Conservation (phyloP, 2,797 vertebrate genomes). For the Helicolenus hilgendorfi region DNA sequence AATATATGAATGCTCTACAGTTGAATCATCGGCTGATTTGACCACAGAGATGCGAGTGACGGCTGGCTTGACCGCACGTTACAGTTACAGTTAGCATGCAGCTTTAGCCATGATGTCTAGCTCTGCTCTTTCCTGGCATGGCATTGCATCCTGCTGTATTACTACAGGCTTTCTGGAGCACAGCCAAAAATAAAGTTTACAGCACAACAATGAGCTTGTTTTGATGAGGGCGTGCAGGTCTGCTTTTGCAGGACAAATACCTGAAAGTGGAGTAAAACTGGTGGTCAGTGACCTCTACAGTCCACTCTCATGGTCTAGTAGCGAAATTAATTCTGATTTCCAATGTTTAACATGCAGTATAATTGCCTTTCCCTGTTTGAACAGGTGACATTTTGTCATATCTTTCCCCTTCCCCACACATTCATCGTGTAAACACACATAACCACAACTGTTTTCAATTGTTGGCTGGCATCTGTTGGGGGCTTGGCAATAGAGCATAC, state of each 20-base stretch:
- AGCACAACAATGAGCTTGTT: constrained; percentile 9
- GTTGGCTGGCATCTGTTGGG: not conserved
- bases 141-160: not conserved
- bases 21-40: too few relatives aligned
- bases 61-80: too few relatives aligned
- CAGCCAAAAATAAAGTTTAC: not conserved
- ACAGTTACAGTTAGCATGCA: too few relatives aligned
- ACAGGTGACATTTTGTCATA: constrained; percentile 35
- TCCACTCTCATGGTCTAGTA: not conserved
- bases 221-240: constrained; percentile 5
- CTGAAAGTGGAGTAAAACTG: not conserved
- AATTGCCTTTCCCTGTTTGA: constrained; percentile 14
- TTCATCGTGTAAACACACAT: not conserved
- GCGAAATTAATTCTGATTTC: constrained; percentile 4
- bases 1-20: too few relatives aligned
- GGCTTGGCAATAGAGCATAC: not conserved
- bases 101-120: too few relatives aligned
- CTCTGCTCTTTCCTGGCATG: too few relatives aligned
- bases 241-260: constrained; percentile 13
- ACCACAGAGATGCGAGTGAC: too few relatives aligned
- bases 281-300: constrained; percentile 6
- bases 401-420: constrained; percentile 1
- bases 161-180: not conserved
- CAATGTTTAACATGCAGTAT: not conserved
- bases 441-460: not conserved